Conservation (phyloP, 2,888 invertebrate genomes). For the Xylota sylvarum region DNA sequence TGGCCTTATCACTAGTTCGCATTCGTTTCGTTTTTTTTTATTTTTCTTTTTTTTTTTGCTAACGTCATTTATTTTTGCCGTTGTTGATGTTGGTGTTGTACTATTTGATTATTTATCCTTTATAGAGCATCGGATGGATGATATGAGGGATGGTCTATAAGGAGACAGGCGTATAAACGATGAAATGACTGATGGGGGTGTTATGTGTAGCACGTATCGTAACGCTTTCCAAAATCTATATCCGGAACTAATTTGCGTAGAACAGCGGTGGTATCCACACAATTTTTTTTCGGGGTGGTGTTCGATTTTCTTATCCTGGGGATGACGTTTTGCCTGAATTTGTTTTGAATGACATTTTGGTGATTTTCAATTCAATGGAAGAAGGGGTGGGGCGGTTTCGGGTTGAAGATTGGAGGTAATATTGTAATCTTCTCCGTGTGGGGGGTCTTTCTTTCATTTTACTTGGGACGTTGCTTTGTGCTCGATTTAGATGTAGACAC, state of each 20-base stretch:
- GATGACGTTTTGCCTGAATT: constrained; percentile 54
- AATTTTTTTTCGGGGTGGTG: constrained; percentile 10
- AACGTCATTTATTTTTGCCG: constrained; percentile 72
- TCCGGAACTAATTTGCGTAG: constrained; percentile 75
- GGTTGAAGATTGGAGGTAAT: constrained; percentile 2
- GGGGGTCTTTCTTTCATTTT: neutral
- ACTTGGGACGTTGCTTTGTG: neutral
- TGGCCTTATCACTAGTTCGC: constrained; percentile 75
- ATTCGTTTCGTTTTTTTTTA: constrained; percentile 57
- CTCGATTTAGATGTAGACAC: neutral
- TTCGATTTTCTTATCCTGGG: constrained; percentile 56
- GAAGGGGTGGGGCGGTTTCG: neutral
- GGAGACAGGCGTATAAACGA: constrained; percentile 71
- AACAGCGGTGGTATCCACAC: constrained; percentile 58
- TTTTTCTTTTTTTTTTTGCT: constrained; percentile 36
- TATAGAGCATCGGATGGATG: constrained; percentile 42
- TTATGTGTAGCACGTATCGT: constrained; percentile 62
- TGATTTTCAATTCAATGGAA: neutral
- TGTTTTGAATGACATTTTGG: constrained; percentile 59
- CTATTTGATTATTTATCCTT: constrained; percentile 74
- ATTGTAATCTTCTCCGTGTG: constrained; percentile 4
- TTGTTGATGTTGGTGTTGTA: constrained; percentile 74
- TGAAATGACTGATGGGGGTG: constrained; percentile 72
- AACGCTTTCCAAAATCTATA: constrained; percentile 69
- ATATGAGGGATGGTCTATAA: constrained; percentile 34